Percentiles rank a stretch among this genome's conserved stretches.
These are phyloP conservation scores for Apaloderma vittatum DNA, from an alignment of 2,113 vertebrate species.

Conservation along the genomic window DNA sequence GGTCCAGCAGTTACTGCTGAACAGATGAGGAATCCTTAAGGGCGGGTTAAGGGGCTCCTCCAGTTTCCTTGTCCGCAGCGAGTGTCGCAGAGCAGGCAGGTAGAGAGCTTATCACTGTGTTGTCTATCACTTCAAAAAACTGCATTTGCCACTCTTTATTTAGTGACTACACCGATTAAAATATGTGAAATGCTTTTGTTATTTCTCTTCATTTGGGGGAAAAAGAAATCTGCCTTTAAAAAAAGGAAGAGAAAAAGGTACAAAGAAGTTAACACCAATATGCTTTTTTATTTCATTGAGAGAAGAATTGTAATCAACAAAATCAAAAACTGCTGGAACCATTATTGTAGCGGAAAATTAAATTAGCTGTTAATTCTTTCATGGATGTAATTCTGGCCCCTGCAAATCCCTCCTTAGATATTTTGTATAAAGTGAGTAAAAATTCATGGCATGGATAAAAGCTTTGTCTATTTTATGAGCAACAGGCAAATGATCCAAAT, in stretches of 20 bases:
- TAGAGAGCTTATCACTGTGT: accelerated
- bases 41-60: background rate
- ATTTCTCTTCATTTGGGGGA: accelerated
- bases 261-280: background rate
- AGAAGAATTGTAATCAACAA: slow-evolving; percentile 50
- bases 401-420: slow-evolving; percentile 73
- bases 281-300: background rate
- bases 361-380: slow-evolving; percentile 72
- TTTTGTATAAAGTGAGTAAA: slow-evolving; percentile 73
- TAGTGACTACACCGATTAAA: background rate
- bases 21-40: background rate
- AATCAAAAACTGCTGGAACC: slow-evolving; percentile 42
- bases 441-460: slow-evolving; percentile 71
- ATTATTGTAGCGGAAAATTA: slow-evolving; percentile 58
- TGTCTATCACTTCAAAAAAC: background rate
- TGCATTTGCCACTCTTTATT: background rate
- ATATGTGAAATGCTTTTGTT: background rate
- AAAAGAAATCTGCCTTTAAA: background rate
- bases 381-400: slow-evolving; percentile 61
- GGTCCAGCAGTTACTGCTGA: background rate
- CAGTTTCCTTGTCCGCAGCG: accelerated
- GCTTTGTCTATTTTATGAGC: slow-evolving; percentile 70
- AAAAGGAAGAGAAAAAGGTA: accelerated
- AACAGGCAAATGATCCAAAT: slow-evolving; percentile 67
- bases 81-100: background rate